Evolutionary conservation across 35 echinoderm and acorn worm genomes (phyloP), one percentile per base, ranked within the genome.

Genomic region (Apostichopus parvimensis): DNA sequence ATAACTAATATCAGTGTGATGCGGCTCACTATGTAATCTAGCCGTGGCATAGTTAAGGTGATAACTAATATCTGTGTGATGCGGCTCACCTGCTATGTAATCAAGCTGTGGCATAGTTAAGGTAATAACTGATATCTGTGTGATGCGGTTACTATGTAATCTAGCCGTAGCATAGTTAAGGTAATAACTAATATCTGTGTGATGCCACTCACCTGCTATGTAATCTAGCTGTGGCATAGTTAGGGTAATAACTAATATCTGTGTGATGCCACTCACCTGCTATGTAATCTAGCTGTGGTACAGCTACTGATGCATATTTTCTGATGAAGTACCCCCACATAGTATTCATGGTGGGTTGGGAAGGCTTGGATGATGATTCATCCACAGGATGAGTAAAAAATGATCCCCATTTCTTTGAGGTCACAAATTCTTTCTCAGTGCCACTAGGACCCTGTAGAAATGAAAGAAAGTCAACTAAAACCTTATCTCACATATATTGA

Each of bases 241-340:
- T 72, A 95, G 1, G 34, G 34, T 45, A 45, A 45, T 45, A 61
- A 61, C 12, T 61, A 11, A 61, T 24, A 75, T 75, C 12, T 75
- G 71, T 75, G 17, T 2, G 15, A 82, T 75, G 5, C 12, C n/a
- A 82, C 93, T 73, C 84, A 98, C 96, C 96, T 91, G 94, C 85
- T 52, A 98, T 95, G 70, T 98, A 95, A 45, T 95, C 94, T 68
- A 98, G 83, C 26, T 92, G 92, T 81, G 96, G 96, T 9, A 98
- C 85, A 57, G 96, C 96, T 73, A 95, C 87, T 22, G 89, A 84
- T 75, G 89, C 90, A 73, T 92, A 94, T 6, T 90, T 94, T 79
- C 87, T 95, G 73, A 98, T 95, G 26, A 98, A 95, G 58, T 92
- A 90, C 25, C 94, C 92, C 96, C 96, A 98, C 23, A 98, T 66